phyloP scores from a whole-genome alignment of 2,888 invertebrate genomes.

The Pseudococcus jackbeardsleyi region DNA sequence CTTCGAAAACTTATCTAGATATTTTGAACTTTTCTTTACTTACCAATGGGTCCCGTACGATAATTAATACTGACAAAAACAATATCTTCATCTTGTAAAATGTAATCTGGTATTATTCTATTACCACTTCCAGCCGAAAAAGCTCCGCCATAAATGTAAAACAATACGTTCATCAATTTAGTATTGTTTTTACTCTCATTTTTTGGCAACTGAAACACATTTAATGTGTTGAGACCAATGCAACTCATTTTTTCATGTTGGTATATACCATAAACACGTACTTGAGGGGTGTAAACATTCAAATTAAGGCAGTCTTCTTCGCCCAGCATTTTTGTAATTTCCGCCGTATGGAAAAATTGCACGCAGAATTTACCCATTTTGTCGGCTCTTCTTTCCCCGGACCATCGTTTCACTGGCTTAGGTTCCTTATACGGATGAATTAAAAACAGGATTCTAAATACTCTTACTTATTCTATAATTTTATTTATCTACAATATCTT shows the following conservation, averaged over 20 bases:
- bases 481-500: background rate
- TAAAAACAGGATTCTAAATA: background rate
- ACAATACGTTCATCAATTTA: conserved; percentile 42
- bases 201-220: background rate
- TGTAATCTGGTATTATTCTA: conserved; percentile 27
- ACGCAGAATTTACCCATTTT: conserved; percentile 75
- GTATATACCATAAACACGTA: background rate
- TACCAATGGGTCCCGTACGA: conserved; percentile 38
- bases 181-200: background rate
- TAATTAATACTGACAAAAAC: conserved; percentile 42
- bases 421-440: conserved; percentile 71
- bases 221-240: background rate
- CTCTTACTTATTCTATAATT: background rate
- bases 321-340: conserved; percentile 70
- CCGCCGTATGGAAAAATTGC: conserved; percentile 74
- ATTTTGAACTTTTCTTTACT: background rate
- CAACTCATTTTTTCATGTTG: too few relatives aligned
- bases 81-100: conserved; percentile 39
- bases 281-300: conserved; percentile 75
- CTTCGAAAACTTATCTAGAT: too few relatives aligned
- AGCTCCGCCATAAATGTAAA: conserved; percentile 55
- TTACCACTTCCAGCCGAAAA: background rate
- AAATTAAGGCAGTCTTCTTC: conserved; percentile 79
- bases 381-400: conserved; percentile 79
- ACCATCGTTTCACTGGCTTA: conserved; percentile 75